phyloP scores from a whole-genome alignment of 2,797 vertebrate genomes.

The Cygnus olor region DNA sequence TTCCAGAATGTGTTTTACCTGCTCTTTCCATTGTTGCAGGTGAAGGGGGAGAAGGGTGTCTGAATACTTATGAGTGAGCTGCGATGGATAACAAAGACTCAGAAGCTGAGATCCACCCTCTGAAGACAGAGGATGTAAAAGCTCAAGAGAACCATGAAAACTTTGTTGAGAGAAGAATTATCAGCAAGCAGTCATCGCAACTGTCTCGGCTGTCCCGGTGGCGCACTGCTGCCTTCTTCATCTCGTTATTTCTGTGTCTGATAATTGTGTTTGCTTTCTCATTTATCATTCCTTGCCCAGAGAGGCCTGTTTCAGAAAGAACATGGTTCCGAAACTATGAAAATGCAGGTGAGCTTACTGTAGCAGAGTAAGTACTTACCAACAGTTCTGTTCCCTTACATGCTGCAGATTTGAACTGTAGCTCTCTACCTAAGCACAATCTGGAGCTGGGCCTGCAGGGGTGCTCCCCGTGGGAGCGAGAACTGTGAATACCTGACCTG shows the following conservation, averaged over 20 bases:
- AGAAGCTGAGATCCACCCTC: conserved; percentile 85
- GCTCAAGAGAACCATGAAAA: conserved; percentile 57
- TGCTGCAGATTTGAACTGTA: not conserved
- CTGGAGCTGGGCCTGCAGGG: not conserved
- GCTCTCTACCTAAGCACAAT: not conserved
- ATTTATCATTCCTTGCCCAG: conserved; percentile 93
- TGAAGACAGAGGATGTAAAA: conserved; percentile 83
- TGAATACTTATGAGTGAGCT: not conserved
- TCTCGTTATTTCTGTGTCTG: conserved; percentile 90
- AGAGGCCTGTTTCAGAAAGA: conserved; percentile 81
- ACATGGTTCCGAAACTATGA: conserved; percentile 82
- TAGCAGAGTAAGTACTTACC: not conserved
- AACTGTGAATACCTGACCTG: conserved; percentile 46
- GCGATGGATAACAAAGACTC: conserved; percentile 81
- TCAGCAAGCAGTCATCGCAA: conserved; percentile 62
- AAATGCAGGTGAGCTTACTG: conserved; percentile 78
- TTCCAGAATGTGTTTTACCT: not conserved
- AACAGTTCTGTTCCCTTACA: not conserved
- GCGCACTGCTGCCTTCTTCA: conserved; percentile 88
- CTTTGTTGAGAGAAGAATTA: conserved; percentile 67
- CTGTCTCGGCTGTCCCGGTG: conserved; percentile 84
- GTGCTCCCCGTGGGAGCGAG: not conserved
- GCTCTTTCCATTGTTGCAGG: not conserved
- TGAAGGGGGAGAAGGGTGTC: not conserved
- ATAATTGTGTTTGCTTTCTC: conserved; percentile 92